phyloP scores from a whole-genome alignment of 2,888 invertebrate genomes.

The Euphydryas editha region DNA sequence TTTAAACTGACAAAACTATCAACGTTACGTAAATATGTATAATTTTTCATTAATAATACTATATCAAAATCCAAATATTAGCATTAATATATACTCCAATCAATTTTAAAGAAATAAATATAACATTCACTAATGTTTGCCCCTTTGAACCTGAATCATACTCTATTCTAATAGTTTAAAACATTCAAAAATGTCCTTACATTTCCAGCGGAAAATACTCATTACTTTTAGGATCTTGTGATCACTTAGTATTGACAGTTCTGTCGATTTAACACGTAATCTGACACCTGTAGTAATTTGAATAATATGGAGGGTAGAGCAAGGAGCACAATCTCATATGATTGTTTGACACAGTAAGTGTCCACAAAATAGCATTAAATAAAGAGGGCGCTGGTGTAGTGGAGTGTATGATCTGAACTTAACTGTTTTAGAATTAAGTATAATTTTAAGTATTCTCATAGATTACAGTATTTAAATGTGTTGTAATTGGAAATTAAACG shows the following conservation, averaged over 20 bases:
- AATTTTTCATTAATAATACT: conserved; percentile 1
- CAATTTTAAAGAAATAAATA: background rate
- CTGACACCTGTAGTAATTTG: conserved; percentile 24
- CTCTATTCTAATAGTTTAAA: background rate
- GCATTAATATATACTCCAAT: background rate
- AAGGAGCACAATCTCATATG: too few relatives aligned
- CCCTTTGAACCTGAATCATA: background rate
- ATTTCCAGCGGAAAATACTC: background rate
- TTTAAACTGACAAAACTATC: conserved; percentile 9
- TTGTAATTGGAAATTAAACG: too few relatives aligned
- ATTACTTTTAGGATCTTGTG: background rate
- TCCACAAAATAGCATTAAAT: too few relatives aligned
- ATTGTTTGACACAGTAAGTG: too few relatives aligned
- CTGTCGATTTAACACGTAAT: conserved; percentile 24
- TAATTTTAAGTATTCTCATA: too few relatives aligned
- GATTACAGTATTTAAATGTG: too few relatives aligned
- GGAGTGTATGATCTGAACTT: too few relatives aligned
- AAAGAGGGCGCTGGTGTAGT: too few relatives aligned
- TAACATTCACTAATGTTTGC: background rate
- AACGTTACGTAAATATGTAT: conserved; percentile 1
- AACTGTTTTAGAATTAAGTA: too few relatives aligned
- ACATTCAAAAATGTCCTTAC: conserved; percentile 1
- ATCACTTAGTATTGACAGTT: conserved; percentile 18
- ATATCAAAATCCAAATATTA: background rate
- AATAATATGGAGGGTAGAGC: too few relatives aligned